Percentiles rank a stretch among this genome's conserved stretches.
These are phyloP conservation scores for Coptodon bakossiorum DNA, from an alignment of 2,113 vertebrate species.

Conservation along the genomic window DNA sequence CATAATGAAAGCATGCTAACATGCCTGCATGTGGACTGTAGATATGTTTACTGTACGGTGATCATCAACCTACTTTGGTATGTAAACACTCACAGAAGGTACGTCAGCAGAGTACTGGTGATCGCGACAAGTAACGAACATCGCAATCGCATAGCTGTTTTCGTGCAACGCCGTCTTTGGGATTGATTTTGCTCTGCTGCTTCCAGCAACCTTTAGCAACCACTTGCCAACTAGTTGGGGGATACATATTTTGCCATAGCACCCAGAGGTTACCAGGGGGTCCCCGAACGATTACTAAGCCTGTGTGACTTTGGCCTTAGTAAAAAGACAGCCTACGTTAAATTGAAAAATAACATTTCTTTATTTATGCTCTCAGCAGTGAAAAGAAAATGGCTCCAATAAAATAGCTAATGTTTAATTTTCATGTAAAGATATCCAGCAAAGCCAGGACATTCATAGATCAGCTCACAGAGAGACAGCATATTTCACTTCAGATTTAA, in stretches of 20 bases:
- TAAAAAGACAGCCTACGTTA: background rate
- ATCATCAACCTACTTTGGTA: background rate
- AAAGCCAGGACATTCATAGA: background rate
- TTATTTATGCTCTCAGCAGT: background rate
- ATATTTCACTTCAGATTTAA: background rate
- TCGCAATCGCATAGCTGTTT: background rate
- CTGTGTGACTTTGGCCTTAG: background rate
- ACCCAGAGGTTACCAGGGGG: background rate
- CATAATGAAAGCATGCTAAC: background rate
- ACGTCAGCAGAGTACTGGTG: background rate
- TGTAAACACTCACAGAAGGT: background rate
- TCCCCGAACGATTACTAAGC: background rate
- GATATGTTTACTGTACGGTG: background rate
- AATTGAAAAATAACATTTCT: background rate
- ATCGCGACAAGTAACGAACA: background rate
- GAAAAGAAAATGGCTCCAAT: background rate
- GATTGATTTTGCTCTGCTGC: background rate
- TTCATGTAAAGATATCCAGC: background rate
- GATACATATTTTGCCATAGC: background rate
- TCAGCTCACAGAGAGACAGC: background rate
- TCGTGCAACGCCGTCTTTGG: background rate
- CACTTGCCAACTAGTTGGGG: background rate
- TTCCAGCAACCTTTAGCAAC: background rate
- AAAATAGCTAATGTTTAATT: background rate
- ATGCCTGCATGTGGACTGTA: background rate